Percentiles rank a stretch among this genome's conserved stretches.
Evolutionary conservation across 2,797 vertebrate species (phyloP).

Genomic region (Salarias fasciatus): DNA sequence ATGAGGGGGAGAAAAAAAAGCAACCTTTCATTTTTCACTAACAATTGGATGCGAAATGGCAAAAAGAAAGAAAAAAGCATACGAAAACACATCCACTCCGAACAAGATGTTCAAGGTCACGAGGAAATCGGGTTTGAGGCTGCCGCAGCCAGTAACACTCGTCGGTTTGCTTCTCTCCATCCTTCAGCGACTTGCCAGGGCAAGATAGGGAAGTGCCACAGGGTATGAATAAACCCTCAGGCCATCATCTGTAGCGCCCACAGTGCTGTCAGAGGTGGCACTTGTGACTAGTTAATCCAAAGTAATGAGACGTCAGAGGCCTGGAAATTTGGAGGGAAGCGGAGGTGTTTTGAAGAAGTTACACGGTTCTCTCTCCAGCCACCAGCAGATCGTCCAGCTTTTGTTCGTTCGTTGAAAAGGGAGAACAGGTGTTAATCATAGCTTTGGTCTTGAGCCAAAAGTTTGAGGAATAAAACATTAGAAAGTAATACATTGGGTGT

Average conservation of each 20-base stretch:
- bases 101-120: conserved; percentile 41
- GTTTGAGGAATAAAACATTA: no score
- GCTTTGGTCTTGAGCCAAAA: conserved; percentile 11
- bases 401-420: conserved; percentile 16
- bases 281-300: conserved; percentile 58
- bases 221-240: conserved; percentile 54
- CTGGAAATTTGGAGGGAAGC: conserved; percentile 37
- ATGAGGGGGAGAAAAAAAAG: background rate
- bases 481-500: no score
- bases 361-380: conserved; percentile 12
- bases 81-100: conserved; percentile 24
- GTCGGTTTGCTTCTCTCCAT: conserved; percentile 15
- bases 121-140: conserved; percentile 22
- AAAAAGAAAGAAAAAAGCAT: conserved; percentile 14
- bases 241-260: conserved; percentile 61
- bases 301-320: conserved; percentile 58
- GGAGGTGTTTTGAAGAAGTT: conserved; percentile 29
- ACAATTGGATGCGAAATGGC: conserved; percentile 7
- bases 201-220: conserved; percentile 41
- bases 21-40: conserved; percentile 2
- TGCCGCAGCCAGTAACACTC: conserved; percentile 25
- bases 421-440: conserved; percentile 29
- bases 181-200: conserved; percentile 20
- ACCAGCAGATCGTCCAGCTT: conserved; percentile 23
- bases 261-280: conserved; percentile 59